Conservation (phyloP, 1,140 invertebrate genomes). For the Diabrotica virgifera region DNA sequence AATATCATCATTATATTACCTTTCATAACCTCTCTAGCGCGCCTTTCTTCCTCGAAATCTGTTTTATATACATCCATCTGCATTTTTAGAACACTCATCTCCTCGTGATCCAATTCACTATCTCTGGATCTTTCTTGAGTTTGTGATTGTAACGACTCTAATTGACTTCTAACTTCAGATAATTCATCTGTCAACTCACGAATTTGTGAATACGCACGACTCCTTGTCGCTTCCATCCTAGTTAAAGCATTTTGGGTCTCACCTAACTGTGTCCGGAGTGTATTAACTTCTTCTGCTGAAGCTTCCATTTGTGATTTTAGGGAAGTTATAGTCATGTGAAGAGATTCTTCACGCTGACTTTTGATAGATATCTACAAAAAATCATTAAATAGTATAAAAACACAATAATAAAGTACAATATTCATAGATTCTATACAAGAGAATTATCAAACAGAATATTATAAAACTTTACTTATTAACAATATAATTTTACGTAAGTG, state of each 20-base stretch:
- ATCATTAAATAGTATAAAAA: neutral
- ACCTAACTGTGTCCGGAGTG: slow-evolving; percentile 30
- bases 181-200: slow-evolving; percentile 7
- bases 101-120: slow-evolving; percentile 10
- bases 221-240: slow-evolving; percentile 23
- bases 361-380: neutral
- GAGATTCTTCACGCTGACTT: neutral
- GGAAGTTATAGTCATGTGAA: neutral
- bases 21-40: slow-evolving; percentile 27
- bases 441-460: neutral
- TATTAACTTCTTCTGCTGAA: slow-evolving; percentile 8
- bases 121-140: neutral
- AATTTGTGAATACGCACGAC: slow-evolving; percentile 10
- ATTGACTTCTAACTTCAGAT: slow-evolving; percentile 17
- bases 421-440: neutral
- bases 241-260: slow-evolving; percentile 33
- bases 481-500: too few species aligned
- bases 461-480: too few species aligned
- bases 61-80: slow-evolving; percentile 37
- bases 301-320: neutral
- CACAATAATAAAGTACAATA: neutral
- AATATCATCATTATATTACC: neutral
- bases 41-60: slow-evolving; percentile 37
- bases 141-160: slow-evolving; percentile 7
- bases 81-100: slow-evolving; percentile 26